Evolutionary conservation across 2,113 vertebrate species (phyloP), one percentile per base, ranked within the genome.

Genomic region (Pleuronectes platessa): DNA sequence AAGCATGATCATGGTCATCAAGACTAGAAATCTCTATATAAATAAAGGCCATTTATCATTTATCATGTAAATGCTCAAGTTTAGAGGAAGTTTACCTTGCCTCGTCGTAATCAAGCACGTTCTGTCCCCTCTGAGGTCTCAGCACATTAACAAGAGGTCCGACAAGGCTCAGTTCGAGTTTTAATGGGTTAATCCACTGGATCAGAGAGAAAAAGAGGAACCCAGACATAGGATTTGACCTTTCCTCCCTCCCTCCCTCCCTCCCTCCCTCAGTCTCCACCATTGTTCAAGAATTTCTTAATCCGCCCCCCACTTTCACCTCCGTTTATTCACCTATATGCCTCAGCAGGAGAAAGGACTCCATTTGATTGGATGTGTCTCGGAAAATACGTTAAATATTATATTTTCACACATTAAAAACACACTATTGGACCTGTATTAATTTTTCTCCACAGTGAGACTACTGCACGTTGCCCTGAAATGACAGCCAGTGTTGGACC

Each of bases 171-270:
- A 14, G 7, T 1, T 6, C 9, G 11, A 5, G 18, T 56, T 23
- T 23, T 23, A 12, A 56, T 60, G 37, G 18, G 51, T 31, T 21
- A 70, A 68, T 31, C 56, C 18, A 72, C 68, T 68, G 58, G 21
- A 56, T 72, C 62, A 49, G 24, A 42, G 40, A 53, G 10, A 63
- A 11, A 24, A 62, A 15, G 51, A 21, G 51, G 20, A 54, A 51
- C 17, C 2, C 47, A 76, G 55, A 17, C 20, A 8, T 18, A 15
- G 20, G 7, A 42, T 42, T 42, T 2, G 40, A 42, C 40, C 17
- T 18, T 49, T 49, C 1, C 13, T 47, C 15, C 45, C 45, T 15
- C 14, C 1, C 13, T 47, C 15, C 45, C 45, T 15, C 14, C 26
- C 21, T 18, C 4, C 7, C 20, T 23, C 14, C 24, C 17, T 37